phyloP scores from a whole-genome alignment of 2,113 vertebrate genomes.

The Gadus macrocephalus region DNA sequence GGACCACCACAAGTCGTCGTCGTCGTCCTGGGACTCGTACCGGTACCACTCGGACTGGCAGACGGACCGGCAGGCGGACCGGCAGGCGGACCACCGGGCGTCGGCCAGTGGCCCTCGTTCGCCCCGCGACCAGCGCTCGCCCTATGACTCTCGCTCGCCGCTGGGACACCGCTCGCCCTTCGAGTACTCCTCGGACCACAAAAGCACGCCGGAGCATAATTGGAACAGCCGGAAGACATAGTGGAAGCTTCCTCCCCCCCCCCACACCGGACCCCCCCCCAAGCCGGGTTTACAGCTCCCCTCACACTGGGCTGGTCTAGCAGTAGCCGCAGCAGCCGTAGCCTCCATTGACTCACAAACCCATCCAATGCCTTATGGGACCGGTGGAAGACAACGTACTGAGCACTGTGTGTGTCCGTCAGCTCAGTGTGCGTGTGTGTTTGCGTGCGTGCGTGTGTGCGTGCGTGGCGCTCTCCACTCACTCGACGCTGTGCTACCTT shows the following conservation, averaged over 20 bases:
- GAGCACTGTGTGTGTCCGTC: no score
- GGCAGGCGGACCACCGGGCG: slow-evolving; percentile 88
- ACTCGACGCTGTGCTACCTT: no score
- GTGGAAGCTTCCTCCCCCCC: slow-evolving; percentile 64
- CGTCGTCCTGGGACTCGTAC: slow-evolving; percentile 83
- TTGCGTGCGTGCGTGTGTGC: no score
- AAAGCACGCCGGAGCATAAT: slow-evolving; percentile 93
- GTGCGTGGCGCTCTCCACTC: no score
- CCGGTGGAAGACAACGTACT: slow-evolving; percentile 64
- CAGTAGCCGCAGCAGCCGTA: slow-evolving; percentile 42
- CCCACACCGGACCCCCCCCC: slow-evolving; percentile 9
- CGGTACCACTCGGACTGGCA: slow-evolving; percentile 97
- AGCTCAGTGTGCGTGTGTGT: no score
- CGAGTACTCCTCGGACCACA: slow-evolving; percentile 93
- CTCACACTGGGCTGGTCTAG: no score
- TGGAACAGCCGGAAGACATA: slow-evolving; percentile 98
- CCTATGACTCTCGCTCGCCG: slow-evolving; percentile 87
- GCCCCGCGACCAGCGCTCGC: slow-evolving; percentile 88
- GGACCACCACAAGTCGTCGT: slow-evolving; percentile 83
- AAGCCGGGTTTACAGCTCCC: neutral
- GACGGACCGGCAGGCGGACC: slow-evolving; percentile 80
- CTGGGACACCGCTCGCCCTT: slow-evolving; percentile 87
- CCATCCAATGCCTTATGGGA: slow-evolving; percentile 95
- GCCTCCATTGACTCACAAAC: slow-evolving; percentile 91
- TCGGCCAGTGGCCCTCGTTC: slow-evolving; percentile 86